phyloP scores from a whole-genome alignment of 2,888 invertebrate species.

The Platypus cylindrus region DNA sequence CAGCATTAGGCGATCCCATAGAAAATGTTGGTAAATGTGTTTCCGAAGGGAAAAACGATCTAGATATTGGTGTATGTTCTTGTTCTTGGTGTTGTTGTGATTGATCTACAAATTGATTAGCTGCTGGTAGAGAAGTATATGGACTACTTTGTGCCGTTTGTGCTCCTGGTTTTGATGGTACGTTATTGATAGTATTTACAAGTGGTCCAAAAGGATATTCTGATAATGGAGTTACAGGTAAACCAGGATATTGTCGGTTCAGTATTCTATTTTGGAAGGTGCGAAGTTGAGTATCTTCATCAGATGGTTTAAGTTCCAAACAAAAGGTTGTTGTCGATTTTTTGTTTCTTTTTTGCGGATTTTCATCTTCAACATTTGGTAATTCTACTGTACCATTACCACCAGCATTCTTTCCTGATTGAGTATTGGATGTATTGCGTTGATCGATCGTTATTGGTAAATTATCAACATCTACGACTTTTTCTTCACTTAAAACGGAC shows the following conservation, averaged over 20 bases:
- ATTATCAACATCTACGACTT: constrained; percentile 1
- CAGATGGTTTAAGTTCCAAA: constrained; percentile 35
- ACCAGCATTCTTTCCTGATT: neutral
- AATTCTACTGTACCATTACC: neutral
- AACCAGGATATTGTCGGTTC: constrained; percentile 11
- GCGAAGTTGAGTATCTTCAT: constrained; percentile 21
- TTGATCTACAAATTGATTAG: constrained; percentile 17
- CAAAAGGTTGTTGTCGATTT: constrained; percentile 38
- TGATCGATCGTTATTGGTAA: neutral
- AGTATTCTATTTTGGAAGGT: too few species aligned
- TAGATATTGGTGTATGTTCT: neutral
- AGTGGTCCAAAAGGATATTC: too few species aligned
- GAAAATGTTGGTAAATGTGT: too few species aligned
- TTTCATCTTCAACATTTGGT: constrained; percentile 19
- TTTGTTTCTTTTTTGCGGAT: constrained; percentile 26
- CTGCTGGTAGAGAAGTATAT: constrained; percentile 13
- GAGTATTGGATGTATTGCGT: too few species aligned
- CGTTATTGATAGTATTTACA: neutral
- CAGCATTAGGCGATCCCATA: neutral
- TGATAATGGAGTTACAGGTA: constrained; percentile 12
- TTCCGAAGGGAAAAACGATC: too few species aligned
- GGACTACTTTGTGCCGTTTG: constrained; percentile 11
- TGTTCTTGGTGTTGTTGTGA: constrained; percentile 7
- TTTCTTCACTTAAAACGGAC: constrained; percentile 7
- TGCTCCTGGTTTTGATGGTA: constrained; percentile 12